A percentile compares a stretch with the other conserved stretches of the same genome.
Conservation (phyloP, 2,888 invertebrate genomes). For the Neoascia interrupta region DNA sequence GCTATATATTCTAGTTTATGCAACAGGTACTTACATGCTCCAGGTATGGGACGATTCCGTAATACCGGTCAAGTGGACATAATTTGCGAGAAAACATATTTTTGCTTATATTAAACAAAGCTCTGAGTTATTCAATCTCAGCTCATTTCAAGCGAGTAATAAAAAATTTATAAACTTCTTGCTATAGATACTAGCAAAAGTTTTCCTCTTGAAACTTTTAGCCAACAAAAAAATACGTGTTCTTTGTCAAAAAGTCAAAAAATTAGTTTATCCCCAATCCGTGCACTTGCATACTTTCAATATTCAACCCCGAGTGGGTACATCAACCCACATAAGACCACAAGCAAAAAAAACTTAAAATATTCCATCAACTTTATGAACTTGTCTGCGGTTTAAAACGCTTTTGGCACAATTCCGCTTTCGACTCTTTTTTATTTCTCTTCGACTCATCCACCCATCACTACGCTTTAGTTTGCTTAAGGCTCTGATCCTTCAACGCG, state of each 20-base stretch:
- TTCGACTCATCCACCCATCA: not conserved
- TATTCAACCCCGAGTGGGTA: not conserved
- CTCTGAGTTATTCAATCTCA: too few species aligned
- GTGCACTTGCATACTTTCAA: slow-evolving; percentile 26
- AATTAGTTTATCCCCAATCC: slow-evolving; percentile 47
- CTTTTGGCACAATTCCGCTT: slow-evolving; percentile 53
- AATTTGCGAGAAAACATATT: too few species aligned
- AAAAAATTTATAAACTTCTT: too few species aligned
- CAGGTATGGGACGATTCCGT: too few species aligned
- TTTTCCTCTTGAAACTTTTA: too few species aligned
- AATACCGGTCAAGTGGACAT: too few species aligned
- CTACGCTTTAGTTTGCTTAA: slow-evolving; percentile 15
- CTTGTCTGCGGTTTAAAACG: slow-evolving; percentile 59
- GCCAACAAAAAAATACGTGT: too few species aligned
- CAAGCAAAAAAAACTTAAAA: slow-evolving; percentile 43
- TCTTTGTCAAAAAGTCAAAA: slow-evolving; percentile 54
- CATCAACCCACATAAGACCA: not conserved
- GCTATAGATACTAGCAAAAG: too few species aligned
- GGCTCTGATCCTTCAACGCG: slow-evolving; percentile 47
- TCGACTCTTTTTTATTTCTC: slow-evolving; percentile 2
- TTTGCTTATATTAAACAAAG: too few species aligned
- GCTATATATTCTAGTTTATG: too few species aligned
- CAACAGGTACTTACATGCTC: too few species aligned
- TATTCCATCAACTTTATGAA: slow-evolving; percentile 66
- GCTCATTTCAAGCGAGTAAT: too few species aligned